Evolutionary conservation across 2,888 invertebrate genomes (phyloP).

Genomic region (Byasa hedistus): DNA sequence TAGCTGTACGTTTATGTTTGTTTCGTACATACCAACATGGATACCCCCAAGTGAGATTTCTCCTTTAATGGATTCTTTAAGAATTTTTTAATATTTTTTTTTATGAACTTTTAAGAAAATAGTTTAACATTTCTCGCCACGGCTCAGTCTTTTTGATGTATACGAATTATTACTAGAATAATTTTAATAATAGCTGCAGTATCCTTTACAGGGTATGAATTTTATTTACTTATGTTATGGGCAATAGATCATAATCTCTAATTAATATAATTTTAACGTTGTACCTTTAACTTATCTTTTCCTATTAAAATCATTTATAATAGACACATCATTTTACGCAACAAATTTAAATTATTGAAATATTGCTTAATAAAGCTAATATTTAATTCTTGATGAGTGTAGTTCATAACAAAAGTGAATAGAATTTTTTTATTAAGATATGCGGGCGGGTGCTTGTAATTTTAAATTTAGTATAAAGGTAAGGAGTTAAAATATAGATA

Average conservation of each 20-base stretch:
- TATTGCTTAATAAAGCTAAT: too few relatives aligned
- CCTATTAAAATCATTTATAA: too few relatives aligned
- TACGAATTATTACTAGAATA: neutral
- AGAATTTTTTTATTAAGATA: too few relatives aligned
- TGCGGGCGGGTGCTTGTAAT: too few relatives aligned
- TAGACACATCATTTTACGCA: too few relatives aligned
- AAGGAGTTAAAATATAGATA: neutral
- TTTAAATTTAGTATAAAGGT: neutral
- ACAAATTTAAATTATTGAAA: too few relatives aligned
- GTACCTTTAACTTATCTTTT: too few relatives aligned
- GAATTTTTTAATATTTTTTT: slow-evolving; percentile 39
- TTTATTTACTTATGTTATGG: neutral
- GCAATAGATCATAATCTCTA: too few relatives aligned
- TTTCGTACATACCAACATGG: slow-evolving; percentile 60
- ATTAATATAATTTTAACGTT: too few relatives aligned
- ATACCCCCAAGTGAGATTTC: slow-evolving; percentile 64
- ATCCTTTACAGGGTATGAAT: neutral
- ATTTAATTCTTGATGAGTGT: too few relatives aligned
- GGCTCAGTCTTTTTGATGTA: neutral
- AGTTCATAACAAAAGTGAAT: too few relatives aligned
- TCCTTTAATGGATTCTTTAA: slow-evolving; percentile 53
- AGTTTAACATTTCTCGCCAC: slow-evolving; percentile 16
- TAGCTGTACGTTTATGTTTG: slow-evolving; percentile 66
- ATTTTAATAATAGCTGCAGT: neutral
- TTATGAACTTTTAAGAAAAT: slow-evolving; percentile 8